These are phyloP conservation scores for Dasypus novemcinctus DNA, from an alignment of 2,113 vertebrate species.

Conservation along the genomic window DNA sequence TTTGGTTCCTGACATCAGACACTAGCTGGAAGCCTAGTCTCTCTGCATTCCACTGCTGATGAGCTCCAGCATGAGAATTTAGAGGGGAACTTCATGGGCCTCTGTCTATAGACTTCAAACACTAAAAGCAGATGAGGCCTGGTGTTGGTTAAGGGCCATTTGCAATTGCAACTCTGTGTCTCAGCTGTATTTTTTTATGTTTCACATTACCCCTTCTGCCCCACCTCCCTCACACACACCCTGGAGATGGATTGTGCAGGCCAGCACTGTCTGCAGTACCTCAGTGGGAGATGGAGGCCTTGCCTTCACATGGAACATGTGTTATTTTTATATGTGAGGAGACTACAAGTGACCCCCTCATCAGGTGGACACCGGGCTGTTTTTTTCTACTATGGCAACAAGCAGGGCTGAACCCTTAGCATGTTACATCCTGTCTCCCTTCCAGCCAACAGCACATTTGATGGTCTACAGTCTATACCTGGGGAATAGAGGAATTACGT, in stretches of 20 bases:
- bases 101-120: conserved; percentile 77
- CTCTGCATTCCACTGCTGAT: conserved; percentile 66
- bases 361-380: neutral
- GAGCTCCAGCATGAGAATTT: conserved; percentile 64
- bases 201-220: conserved; percentile 44
- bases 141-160: conserved; percentile 75
- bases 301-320: neutral
- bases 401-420: neutral
- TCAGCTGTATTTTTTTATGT: conserved; percentile 66
- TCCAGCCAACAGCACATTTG: neutral
- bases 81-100: conserved; percentile 36
- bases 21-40: neutral
- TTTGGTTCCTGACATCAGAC: conserved; percentile 20
- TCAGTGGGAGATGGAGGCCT: conserved; percentile 16
- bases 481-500: neutral
- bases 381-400: neutral
- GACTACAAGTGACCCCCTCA: neutral
- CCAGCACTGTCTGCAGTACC: conserved; percentile 24
- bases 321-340: neutral
- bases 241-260: conserved; percentile 52
- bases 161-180: conserved; percentile 54
- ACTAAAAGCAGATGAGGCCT: conserved; percentile 69
- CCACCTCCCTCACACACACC: neutral
- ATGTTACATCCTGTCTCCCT: neutral
- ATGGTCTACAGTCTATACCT: neutral